Percentiles rank a stretch among this genome's conserved stretches.
Conservation (phyloP, 2,113 vertebrate genomes). For the Dasypus novemcinctus region DNA sequence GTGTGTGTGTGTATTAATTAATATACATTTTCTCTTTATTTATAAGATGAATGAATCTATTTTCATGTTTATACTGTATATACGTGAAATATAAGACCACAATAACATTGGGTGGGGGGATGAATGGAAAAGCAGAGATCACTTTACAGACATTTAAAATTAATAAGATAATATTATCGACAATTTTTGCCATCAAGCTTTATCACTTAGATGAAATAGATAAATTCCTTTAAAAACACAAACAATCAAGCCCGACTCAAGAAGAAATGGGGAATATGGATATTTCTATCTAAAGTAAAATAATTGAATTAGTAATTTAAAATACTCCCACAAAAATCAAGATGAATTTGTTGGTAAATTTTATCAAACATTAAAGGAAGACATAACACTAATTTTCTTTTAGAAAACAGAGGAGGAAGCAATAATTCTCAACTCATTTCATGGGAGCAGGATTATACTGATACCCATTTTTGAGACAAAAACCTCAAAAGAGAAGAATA, state of each 20-base stretch:
- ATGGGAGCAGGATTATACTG: not conserved
- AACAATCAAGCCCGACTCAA: not conserved
- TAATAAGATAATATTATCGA: not conserved
- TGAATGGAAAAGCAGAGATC: not conserved
- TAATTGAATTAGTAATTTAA: not conserved
- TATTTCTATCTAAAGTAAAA: not conserved
- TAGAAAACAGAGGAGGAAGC: not conserved
- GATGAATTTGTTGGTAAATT: not conserved
- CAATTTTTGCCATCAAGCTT: not conserved
- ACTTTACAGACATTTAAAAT: not conserved
- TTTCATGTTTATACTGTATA: not conserved
- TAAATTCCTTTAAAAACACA: not conserved
- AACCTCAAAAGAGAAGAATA: not conserved
- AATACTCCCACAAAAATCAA: not conserved
- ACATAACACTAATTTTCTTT: not conserved
- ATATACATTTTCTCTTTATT: too few species aligned
- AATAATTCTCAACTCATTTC: not conserved
- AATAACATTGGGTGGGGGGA: fast-evolving
- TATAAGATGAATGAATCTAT: not conserved
- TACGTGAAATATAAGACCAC: not conserved
- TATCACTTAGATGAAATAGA: not conserved
- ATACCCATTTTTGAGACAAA: not conserved
- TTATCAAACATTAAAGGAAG: not conserved
- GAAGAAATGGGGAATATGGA: not conserved
- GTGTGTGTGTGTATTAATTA: not conserved